Percentiles rank a stretch among this genome's conserved stretches.
Evolutionary conservation across 1,140 invertebrate genomes (phyloP).

Genomic region (Eumeta japonica): DNA sequence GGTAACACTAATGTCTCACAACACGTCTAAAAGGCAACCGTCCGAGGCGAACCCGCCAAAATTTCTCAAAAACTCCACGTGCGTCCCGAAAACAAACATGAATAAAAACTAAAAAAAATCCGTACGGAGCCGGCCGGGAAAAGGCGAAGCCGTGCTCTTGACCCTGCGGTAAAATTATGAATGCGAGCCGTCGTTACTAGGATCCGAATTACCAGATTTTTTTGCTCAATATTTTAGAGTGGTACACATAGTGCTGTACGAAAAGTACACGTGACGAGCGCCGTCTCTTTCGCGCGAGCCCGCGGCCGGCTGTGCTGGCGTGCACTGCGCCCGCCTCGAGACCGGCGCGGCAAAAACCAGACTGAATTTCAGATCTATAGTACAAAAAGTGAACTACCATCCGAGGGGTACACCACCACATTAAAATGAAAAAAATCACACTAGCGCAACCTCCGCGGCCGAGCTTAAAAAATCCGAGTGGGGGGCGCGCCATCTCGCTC

Average conservation of each 20-base stretch:
- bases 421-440: conserved; percentile 56
- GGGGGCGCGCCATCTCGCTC: conserved; percentile 38
- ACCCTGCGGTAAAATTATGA: conserved; percentile 53
- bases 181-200: conserved; percentile 51
- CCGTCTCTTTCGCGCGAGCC: neutral
- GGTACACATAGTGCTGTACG: conserved; percentile 42
- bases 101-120: conserved; percentile 36
- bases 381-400: conserved; percentile 59
- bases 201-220: conserved; percentile 50
- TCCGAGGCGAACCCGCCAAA: conserved; percentile 41
- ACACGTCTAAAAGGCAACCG: conserved; percentile 52
- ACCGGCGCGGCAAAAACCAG: conserved; percentile 56
- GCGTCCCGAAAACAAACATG: conserved; percentile 46
- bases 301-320: too few species aligned
- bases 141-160: conserved; percentile 45
- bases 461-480: conserved; percentile 55
- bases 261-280: conserved; percentile 44
- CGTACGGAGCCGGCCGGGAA: conserved; percentile 31
- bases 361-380: conserved; percentile 58
- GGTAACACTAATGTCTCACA: conserved; percentile 54
- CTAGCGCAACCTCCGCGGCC: conserved; percentile 39
- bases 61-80: conserved; percentile 50
- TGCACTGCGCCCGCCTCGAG: conserved; percentile 51
- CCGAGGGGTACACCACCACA: conserved; percentile 55
- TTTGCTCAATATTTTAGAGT: conserved; percentile 52